Evolutionary conservation across 2,797 vertebrate species (phyloP).

Genomic region (Leptodactylus fallax): DNA sequence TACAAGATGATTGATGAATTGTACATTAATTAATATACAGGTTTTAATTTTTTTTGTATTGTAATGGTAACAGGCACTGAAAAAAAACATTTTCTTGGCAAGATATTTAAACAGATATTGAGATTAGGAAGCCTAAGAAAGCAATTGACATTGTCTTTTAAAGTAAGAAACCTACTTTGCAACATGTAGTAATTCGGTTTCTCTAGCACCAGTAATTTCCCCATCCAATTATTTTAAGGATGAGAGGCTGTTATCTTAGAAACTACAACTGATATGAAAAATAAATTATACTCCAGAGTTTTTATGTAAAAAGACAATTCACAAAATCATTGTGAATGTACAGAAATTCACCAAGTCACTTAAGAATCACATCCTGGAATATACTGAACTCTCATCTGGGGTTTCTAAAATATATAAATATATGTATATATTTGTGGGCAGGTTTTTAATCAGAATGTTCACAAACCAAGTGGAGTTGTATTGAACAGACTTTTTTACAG

Average conservation of each 20-base stretch:
- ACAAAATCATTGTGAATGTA: not conserved
- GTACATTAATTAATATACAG: constrained; percentile 58
- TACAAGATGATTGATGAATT: constrained; percentile 38
- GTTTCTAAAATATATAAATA: not conserved
- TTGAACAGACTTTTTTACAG: not conserved
- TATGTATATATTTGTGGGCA: not conserved
- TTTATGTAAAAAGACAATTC: constrained; percentile 18
- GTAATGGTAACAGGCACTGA: constrained; percentile 54
- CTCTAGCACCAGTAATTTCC: constrained; percentile 61
- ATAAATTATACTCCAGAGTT: constrained; percentile 39
- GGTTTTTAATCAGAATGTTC: not conserved
- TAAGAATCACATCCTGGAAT: not conserved
- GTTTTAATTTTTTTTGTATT: constrained; percentile 38
- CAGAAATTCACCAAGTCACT: constrained; percentile 6
- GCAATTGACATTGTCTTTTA: constrained; percentile 32
- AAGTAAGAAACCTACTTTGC: constrained; percentile 44
- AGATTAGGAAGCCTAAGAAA: constrained; percentile 32
- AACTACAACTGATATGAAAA: constrained; percentile 47
- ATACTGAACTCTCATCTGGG: not conserved
- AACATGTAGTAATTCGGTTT: constrained; percentile 53
- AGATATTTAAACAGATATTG: constrained; percentile 52
- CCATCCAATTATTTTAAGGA: constrained; percentile 45
- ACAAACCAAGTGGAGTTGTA: not conserved
- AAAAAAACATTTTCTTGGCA: constrained; percentile 63
- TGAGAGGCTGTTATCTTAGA: constrained; percentile 53